Evolutionary conservation across 2,888 invertebrate genomes (phyloP).

Genomic region (Acrocyrtus sp.): DNA sequence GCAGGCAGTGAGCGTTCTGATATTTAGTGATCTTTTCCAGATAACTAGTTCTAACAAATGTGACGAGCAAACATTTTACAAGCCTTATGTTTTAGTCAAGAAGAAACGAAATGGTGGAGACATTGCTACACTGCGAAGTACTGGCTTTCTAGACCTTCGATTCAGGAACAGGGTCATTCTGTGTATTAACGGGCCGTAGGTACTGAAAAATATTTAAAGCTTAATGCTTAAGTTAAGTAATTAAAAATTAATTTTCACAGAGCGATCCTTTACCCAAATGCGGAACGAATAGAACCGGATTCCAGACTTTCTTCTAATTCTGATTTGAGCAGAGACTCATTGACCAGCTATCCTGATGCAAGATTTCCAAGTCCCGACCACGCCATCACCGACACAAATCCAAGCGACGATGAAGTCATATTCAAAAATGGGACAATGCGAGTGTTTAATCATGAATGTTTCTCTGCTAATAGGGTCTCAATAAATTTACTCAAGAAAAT

Average conservation of each 20-base stretch:
- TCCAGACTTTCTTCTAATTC: not conserved
- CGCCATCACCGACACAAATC: not conserved
- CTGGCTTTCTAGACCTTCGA: conserved; percentile 14
- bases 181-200: conserved; percentile 25
- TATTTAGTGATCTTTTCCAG: too few species aligned
- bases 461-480: conserved; percentile 7
- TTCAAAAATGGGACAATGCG: conserved; percentile 3
- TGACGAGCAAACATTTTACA: conserved; percentile 2
- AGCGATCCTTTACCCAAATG: conserved; percentile 7
- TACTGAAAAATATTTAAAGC: not conserved
- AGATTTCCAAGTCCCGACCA: conserved; percentile 10
- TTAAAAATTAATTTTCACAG: not conserved
- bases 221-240: not conserved
- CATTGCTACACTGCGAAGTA: not conserved
- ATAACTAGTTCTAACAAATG: too few species aligned
- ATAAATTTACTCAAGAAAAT: conserved; percentile 6
- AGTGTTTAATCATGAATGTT: conserved; percentile 17
- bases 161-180: not conserved
- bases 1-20: too few species aligned
- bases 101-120: conserved; percentile 9
- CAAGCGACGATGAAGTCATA: not conserved
- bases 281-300: not conserved
- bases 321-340: not conserved
- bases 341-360: not conserved
- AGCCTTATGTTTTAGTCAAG: conserved; percentile 4